Base-by-base conservation (phyloP, 1,140 invertebrate genomes). In the Lamellibrachia luymesi region DNA sequence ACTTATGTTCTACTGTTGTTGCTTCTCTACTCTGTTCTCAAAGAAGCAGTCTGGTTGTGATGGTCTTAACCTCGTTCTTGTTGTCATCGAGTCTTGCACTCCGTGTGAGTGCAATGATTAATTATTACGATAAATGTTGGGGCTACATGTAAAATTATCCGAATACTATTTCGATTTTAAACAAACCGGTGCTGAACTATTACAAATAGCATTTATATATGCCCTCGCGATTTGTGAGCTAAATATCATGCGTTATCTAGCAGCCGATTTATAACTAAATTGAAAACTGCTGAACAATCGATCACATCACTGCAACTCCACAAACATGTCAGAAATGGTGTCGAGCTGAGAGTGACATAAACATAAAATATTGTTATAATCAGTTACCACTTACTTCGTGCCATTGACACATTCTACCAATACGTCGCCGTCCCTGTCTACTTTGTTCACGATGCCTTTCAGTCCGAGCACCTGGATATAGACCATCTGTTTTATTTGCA, bases 381-480 rank as follows among this genome's bases (percentile, higher is more conserved):
- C 49, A 6, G 49, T 17, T 50, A 2, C 13, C 51, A 91, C 91
- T 25, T 22, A 91, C 91, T 91, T 91, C 22, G 49, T 6, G 17
- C 91, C n/a, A 25, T 50, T 91, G 5, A 91, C 2, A 91, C 49
- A 51, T 91, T 91, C 91, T n/a, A 91, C 91, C 22, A 91, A 50
- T 22, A 91, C 91, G 17, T 91, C 91, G n/a, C 91, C 91, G 51
- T 91, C 91, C 10, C 49, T 25, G 22, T 91, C 91, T 17, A 91
- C 91, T 27, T 25, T 91, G 91, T 25, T 50, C 91, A 91, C 91
- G n/a, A 91, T 91, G 51, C 91, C 91, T 50, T 50, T 50, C 51
- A 91, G 51, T 5, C 91, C 91, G 49, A 91, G 49, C 51, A 91
- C 91, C 91, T 91, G 91, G n/a, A 91, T 50, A 91, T 10, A 80